These are phyloP conservation scores for Nebria salina DNA, from an alignment of 2,888 invertebrate species.

Conservation along the genomic window DNA sequence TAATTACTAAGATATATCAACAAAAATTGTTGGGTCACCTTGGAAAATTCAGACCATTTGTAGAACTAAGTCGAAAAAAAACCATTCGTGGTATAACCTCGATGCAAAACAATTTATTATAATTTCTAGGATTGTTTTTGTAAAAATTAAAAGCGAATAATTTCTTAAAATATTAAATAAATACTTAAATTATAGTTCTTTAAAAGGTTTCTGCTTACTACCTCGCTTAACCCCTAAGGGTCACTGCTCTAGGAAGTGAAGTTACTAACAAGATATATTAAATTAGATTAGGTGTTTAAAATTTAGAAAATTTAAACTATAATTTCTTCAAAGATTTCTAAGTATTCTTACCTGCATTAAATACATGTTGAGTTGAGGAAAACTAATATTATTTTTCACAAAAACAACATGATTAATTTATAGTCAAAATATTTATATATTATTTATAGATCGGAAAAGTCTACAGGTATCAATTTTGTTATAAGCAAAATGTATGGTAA, in stretches of 20 bases:
- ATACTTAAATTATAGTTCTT: background rate
- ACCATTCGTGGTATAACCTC: conserved; percentile 1
- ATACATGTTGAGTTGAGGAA: conserved; percentile 28
- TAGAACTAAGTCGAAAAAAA: conserved; percentile 16
- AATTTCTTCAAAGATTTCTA: background rate
- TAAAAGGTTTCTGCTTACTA: background rate
- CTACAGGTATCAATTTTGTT: background rate
- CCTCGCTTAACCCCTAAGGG: background rate
- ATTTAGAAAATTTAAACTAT: background rate
- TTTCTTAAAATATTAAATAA: background rate
- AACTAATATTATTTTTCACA: background rate
- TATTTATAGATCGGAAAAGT: background rate
- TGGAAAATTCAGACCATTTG: conserved; percentile 40
- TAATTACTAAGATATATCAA: conserved; percentile 33
- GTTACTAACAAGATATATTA: background rate
- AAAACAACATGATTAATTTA: background rate
- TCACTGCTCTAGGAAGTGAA: background rate
- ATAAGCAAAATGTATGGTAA: background rate
- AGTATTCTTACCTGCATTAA: conserved; percentile 37
- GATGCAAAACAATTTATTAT: background rate
- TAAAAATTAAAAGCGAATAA: background rate
- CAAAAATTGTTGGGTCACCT: conserved; percentile 32
- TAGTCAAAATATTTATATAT: background rate
- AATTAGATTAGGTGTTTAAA: background rate
- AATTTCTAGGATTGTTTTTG: no score